phyloP scores from a whole-genome alignment of 2,113 vertebrate species.

The Myrmecophaga tridactyla region DNA sequence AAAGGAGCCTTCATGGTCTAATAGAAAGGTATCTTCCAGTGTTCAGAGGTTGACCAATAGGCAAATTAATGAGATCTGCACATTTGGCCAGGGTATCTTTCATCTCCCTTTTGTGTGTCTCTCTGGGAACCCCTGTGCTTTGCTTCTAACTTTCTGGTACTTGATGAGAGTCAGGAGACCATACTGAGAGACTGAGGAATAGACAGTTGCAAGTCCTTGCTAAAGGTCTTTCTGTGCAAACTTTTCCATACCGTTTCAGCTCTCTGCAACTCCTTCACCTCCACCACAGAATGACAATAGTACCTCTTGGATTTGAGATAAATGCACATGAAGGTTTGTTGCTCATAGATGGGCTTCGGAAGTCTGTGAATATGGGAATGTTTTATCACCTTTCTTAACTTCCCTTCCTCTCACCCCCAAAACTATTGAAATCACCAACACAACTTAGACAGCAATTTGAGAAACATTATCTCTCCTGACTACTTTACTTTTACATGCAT shows the following conservation, averaged over 20 bases:
- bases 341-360: neutral
- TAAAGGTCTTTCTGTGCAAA: neutral
- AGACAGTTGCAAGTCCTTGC: neutral
- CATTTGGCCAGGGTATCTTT: neutral
- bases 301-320: neutral
- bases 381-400: neutral
- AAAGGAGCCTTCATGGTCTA: neutral
- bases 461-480: neutral
- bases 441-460: neutral
- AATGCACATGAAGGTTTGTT: neutral
- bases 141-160: neutral
- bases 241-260: neutral
- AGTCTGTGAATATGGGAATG: neutral
- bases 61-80: neutral
- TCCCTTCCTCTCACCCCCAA: neutral
- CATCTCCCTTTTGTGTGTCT: neutral
- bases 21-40: neutral
- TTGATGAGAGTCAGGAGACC: neutral
- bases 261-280: neutral
- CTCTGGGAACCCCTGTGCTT: neutral
- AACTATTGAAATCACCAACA: neutral
- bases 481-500: neutral
- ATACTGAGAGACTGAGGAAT: neutral
- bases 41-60: neutral
- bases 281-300: neutral